Conservation (phyloP, 2,113 vertebrate species). For the Paramormyrops kingsleyae region DNA sequence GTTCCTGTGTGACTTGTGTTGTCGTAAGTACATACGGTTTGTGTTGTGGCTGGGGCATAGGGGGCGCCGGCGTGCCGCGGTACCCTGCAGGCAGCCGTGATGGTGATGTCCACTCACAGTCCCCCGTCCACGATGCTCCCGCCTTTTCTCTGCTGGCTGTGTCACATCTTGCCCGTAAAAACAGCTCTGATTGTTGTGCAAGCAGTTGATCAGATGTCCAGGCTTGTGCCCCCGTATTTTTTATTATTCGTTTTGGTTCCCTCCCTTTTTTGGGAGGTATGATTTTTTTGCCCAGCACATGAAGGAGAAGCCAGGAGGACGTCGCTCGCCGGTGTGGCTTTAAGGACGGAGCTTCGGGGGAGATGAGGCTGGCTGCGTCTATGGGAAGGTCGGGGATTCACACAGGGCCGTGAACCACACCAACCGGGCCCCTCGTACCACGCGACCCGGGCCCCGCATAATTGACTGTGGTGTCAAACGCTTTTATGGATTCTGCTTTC, state of each 20-base stretch:
- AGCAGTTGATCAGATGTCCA: constrained; percentile 37
- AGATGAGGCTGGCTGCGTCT: constrained; percentile 35
- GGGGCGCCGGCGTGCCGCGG: neutral
- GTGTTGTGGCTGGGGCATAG: neutral
- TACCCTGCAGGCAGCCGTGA: neutral
- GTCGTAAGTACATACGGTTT: neutral
- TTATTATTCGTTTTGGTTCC: neutral
- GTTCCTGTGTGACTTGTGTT: neutral
- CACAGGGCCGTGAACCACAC: neutral
- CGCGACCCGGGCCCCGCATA: constrained; percentile 31
- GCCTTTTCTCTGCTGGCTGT: neutral
- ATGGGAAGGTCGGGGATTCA: neutral
- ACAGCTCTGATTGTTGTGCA: constrained; percentile 61
- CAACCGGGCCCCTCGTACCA: constrained; percentile 6
- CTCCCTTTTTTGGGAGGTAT: neutral
- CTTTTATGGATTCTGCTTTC: constrained; percentile 33
- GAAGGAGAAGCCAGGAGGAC: neutral
- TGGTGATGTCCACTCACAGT: neutral
- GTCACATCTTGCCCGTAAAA: constrained; percentile 20
- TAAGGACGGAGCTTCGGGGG: constrained; percentile 27
- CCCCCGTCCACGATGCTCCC: neutral
- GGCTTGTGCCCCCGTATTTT: constrained; percentile 40
- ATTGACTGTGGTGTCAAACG: constrained; percentile 25
- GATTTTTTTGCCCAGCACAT: neutral
- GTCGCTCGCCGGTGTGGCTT: neutral